These are phyloP conservation scores for Falco peregrinus DNA, from an alignment of 2,797 vertebrate genomes.

Conservation along the genomic window DNA sequence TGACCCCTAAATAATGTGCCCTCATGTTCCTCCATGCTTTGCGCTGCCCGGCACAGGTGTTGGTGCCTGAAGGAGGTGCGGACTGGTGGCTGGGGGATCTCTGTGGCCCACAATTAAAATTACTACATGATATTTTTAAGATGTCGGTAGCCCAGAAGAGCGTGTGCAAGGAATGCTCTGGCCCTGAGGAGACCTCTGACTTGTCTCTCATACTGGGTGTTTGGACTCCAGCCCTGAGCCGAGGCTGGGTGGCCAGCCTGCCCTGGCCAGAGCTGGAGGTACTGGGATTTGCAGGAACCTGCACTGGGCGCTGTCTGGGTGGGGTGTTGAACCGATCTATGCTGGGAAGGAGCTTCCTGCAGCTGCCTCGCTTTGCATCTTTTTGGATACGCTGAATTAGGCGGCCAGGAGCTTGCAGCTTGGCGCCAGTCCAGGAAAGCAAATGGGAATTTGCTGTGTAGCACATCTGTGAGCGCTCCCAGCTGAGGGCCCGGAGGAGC, in stretches of 20 bases:
- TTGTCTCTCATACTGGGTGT: not conserved
- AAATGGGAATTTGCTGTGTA: not conserved
- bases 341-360: not conserved
- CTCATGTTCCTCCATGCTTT: not conserved
- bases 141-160: not conserved
- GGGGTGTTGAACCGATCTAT: not conserved
- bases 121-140: not conserved
- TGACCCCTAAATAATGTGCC: not conserved
- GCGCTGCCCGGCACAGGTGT: not conserved
- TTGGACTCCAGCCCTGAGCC: rapidly evolving
- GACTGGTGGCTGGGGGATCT: not conserved
- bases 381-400: not conserved
- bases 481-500: not conserved
- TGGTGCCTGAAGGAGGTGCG: rapidly evolving
- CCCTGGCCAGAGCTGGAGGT: not conserved
- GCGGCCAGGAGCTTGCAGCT: not conserved
- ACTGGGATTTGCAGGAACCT: not conserved
- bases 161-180: not conserved
- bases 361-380: not conserved
- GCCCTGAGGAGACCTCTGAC: not conserved
- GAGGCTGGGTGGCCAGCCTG: not conserved
- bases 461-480: not conserved
- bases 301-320: not conserved
- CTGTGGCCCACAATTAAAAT: not conserved
- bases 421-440: not conserved